Evolutionary conservation across 2,113 vertebrate species (phyloP).

Genomic region (Chiloscyllium plagiosum): DNA sequence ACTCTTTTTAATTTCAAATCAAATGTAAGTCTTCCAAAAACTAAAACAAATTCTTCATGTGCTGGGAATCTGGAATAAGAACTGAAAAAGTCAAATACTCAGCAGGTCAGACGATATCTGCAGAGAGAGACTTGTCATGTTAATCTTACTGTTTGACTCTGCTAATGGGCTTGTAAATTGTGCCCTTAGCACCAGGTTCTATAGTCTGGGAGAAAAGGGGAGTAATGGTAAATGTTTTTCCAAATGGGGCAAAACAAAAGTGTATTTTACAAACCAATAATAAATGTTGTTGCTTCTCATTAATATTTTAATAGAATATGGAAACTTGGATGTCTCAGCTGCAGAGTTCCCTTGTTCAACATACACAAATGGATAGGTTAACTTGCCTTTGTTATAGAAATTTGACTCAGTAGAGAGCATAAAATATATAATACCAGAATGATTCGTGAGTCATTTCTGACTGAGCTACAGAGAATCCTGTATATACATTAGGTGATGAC

Average conservation of each 20-base stretch:
- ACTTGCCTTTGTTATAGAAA: not conserved
- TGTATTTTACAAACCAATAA: not conserved
- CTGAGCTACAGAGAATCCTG: too few species aligned
- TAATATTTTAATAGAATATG: slow-evolving; percentile 11
- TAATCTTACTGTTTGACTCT: not conserved
- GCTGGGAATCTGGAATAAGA: not conserved
- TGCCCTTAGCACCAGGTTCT: not conserved
- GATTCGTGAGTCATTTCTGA: not conserved
- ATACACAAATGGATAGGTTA: not conserved
- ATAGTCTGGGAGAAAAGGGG: not conserved
- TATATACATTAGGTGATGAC: not conserved
- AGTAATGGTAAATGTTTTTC: not conserved
- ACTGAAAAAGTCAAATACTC: not conserved
- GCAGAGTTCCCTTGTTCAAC: not conserved
- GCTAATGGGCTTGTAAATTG: not conserved
- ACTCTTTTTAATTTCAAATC: not conserved
- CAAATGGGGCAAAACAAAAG: not conserved
- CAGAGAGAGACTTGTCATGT: not conserved
- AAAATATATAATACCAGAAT: not conserved
- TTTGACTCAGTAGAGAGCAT: not conserved
- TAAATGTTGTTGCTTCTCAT: not conserved
- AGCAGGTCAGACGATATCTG: not conserved
- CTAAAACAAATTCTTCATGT: not conserved
- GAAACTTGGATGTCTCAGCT: not conserved
- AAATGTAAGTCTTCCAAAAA: too few species aligned